A percentile compares a stretch with the other conserved stretches of the same genome.
These are phyloP conservation scores for Chrosomus eos DNA, from an alignment of 2,797 vertebrate species.

Conservation along the genomic window DNA sequence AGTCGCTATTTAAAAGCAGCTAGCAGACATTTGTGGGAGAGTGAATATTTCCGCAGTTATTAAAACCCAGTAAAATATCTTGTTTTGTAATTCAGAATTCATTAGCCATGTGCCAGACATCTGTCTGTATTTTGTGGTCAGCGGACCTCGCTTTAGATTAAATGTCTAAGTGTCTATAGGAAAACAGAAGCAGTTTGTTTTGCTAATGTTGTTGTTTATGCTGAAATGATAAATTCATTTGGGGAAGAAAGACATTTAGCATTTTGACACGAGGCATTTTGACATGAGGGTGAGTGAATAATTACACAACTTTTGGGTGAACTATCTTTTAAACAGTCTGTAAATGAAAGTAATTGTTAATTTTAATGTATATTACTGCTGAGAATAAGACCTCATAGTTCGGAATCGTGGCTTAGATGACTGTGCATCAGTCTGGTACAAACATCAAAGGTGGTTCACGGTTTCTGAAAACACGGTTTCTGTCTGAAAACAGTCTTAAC, in stretches of 20 bases:
- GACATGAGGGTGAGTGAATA: background rate
- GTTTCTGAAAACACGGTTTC: too few species aligned
- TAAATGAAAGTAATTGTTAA: background rate
- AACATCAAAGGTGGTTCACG: too few species aligned
- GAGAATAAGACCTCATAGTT: too few species aligned
- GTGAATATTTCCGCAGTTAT: too few species aligned
- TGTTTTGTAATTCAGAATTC: background rate
- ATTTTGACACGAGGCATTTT: too few species aligned
- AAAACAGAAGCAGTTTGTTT: background rate
- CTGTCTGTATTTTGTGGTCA: background rate
- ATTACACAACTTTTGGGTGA: background rate
- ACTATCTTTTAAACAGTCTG: background rate
- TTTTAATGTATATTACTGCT: background rate
- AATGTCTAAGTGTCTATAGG: background rate
- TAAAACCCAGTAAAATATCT: background rate
- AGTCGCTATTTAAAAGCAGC: too few species aligned
- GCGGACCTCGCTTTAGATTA: background rate
- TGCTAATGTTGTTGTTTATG: background rate
- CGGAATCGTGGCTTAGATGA: too few species aligned
- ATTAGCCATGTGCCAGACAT: too few species aligned
- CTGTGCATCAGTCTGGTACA: too few species aligned
- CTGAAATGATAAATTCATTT: background rate
- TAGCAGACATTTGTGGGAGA: too few species aligned
- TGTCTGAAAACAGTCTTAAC: too few species aligned
- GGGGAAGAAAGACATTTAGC: background rate